Conservation (phyloP, 2,888 invertebrate genomes). For the Hetaerina titia region DNA sequence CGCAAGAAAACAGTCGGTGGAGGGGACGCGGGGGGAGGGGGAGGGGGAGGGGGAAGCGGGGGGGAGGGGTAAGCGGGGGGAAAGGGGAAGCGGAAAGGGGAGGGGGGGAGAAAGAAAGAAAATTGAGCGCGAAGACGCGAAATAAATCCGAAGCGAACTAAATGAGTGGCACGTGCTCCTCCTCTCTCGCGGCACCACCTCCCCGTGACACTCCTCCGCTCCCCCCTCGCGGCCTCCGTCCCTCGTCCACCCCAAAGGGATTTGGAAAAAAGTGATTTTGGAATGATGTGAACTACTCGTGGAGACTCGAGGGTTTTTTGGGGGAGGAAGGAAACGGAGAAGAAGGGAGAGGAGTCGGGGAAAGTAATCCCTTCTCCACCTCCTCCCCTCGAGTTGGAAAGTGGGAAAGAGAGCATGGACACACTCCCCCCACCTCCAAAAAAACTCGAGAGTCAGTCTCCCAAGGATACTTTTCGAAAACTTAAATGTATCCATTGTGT, state of each 20-base stretch:
- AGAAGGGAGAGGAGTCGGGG: background rate
- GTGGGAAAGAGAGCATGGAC: no score
- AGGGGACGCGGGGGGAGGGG: background rate
- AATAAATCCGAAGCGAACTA: constrained; percentile 47
- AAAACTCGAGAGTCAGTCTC: no score
- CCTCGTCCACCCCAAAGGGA: no score
- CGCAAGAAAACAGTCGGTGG: background rate
- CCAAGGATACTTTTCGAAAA: no score
- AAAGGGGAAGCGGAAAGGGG: background rate
- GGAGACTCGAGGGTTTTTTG: background rate
- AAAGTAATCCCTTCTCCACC: background rate
- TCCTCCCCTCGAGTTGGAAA: no score
- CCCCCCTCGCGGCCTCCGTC: background rate
- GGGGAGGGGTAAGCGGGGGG: background rate
- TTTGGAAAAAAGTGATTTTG: background rate
- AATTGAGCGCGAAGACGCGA: background rate
- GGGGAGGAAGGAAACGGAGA: background rate
- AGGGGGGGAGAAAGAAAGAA: background rate
- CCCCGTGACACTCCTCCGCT: background rate
- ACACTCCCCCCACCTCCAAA: no score
- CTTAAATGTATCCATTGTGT: no score
- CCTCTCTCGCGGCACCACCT: background rate
- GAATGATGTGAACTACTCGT: no score
- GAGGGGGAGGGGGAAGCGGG: background rate
- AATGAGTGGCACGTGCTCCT: constrained; percentile 58